Evolutionary conservation across 1,140 invertebrate species (phyloP), one percentile per base, ranked within the genome.

Genomic region (Eumaeus atala): DNA sequence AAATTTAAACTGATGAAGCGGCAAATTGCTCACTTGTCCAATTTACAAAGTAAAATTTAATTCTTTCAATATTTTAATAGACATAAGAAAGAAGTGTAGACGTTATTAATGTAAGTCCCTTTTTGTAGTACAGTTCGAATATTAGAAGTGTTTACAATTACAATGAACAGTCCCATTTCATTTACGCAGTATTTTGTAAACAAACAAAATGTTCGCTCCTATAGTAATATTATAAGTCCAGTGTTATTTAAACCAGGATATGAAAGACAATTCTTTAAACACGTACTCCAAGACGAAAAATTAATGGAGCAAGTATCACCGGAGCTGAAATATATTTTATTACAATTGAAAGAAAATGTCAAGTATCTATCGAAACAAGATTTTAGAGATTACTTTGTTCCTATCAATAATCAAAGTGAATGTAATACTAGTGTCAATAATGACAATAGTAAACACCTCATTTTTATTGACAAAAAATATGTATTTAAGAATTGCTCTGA

Each of bases 141-240:
- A 28, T 3, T 28, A 28, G 21, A 2, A 28, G 21, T 6, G 2
- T 6, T 28, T 28, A 28, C 21, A 28, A 28, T 28, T 28, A 28
- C 21, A 14, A 78, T 77, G 70, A 62, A 64, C 51, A 54, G 18
- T n/a, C 59, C 69, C 0, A 57, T 77, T 58, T 84, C 74, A 67
- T 70, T 79, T 54, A 71, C 79, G 0, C 58, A 76, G 56, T 61
- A 71, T 52, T 86, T 86, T 68, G 61, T 75, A 11, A 80, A 80
- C 59, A 86, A 86, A 63, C 76, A 82, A 67, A 82, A 86, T 62
- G 61, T 82, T 17, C 63, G 81, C 50, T 78, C 81, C 9, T 75
- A 72, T 50, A 59, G 47, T 51, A 83, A 83, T 66, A 59, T 82
- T 58, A 18, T 83, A 12, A 75, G 76, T 64, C 59, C 54, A 34